These are phyloP conservation scores for Chrysotoxum bicinctum DNA, from an alignment of 2,888 invertebrate genomes.

Conservation along the genomic window DNA sequence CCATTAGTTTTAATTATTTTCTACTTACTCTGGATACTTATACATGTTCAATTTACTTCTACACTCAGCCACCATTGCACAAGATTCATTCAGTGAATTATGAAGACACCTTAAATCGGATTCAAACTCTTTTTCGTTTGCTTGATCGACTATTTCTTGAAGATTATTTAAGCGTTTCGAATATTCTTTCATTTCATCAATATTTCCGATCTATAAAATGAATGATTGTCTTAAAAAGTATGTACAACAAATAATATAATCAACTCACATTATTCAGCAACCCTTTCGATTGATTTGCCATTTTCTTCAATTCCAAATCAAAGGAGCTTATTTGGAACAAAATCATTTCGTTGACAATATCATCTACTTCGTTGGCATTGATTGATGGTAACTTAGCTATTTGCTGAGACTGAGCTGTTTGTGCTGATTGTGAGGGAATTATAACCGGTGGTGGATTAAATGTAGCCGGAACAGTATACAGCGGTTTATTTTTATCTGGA, in stretches of 20 bases:
- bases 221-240: background rate
- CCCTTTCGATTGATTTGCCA: constrained; percentile 83
- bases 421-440: constrained; percentile 20
- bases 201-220: constrained; percentile 82
- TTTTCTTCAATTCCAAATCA: constrained; percentile 85
- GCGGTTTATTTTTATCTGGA: constrained; percentile 74
- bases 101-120: constrained; percentile 84
- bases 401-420: constrained; percentile 24
- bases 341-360: constrained; percentile 84
- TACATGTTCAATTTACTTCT: constrained; percentile 79
- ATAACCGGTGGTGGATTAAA: constrained; percentile 75
- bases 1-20: background rate
- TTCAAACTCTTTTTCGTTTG: constrained; percentile 85
- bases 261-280: constrained; percentile 77
- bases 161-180: constrained; percentile 83
- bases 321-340: constrained; percentile 86
- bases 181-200: constrained; percentile 83
- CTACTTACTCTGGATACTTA: constrained; percentile 79
- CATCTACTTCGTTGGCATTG: constrained; percentile 75
- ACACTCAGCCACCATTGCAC: constrained; percentile 80
- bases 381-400: constrained; percentile 44
- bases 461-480: constrained; percentile 78
- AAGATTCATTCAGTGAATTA: constrained; percentile 82
- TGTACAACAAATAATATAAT: background rate
- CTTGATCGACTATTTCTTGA: constrained; percentile 85